Conservation (phyloP, 2,797 vertebrate genomes). For the Danio albolineatus region DNA sequence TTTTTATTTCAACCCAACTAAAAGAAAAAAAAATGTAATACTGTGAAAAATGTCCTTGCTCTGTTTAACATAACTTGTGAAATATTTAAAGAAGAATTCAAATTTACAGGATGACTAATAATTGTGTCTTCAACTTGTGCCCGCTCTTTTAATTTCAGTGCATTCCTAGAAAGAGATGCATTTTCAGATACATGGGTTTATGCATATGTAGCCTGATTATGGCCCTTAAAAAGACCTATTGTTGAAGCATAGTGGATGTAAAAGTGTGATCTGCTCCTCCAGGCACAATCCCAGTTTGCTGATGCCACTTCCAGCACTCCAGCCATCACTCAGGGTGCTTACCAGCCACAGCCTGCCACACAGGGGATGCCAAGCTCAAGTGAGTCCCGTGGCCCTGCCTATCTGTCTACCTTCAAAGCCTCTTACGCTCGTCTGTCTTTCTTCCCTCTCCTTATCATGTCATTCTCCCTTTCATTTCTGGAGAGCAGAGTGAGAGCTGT, state of each 20-base stretch:
- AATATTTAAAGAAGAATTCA: no score
- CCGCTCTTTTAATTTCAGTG: no score
- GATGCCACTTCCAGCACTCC: conserved; percentile 73
- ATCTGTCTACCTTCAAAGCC: not conserved
- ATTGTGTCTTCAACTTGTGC: no score
- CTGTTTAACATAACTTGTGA: no score
- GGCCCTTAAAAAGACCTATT: not conserved
- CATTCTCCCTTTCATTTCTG: conserved; percentile 24
- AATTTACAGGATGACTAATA: no score
- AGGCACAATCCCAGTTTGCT: conserved; percentile 81
- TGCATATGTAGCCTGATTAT: not conserved
- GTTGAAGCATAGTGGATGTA: not conserved
- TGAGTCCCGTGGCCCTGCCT: conserved; percentile 65
- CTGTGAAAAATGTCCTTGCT: no score
- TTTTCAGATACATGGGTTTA: no score
- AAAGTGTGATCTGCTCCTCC: conserved; percentile 29
- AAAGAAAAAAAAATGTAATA: no score
- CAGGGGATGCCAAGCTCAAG: conserved; percentile 71
- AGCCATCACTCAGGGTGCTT: conserved; percentile 76
- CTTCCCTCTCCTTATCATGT: conserved; percentile 9
- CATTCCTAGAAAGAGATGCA: no score
- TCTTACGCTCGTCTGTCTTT: not conserved
- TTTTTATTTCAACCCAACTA: no score
- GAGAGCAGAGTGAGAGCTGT: not conserved
- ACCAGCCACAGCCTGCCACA: conserved; percentile 65